phyloP scores from a whole-genome alignment of 2,113 vertebrate genomes.

The Galbula dea region DNA sequence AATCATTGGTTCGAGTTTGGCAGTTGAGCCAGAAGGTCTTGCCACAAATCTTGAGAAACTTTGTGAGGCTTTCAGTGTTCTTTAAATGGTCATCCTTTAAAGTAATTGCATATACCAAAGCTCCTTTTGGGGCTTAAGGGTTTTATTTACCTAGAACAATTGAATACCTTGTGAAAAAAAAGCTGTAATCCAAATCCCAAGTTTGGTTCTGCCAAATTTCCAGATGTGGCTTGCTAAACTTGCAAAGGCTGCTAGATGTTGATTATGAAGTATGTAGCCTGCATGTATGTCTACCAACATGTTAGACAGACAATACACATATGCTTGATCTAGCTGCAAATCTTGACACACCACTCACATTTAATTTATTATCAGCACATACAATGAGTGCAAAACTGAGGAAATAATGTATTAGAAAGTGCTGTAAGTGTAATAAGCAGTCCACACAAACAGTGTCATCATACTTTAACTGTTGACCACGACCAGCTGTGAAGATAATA shows the following conservation, averaged over 20 bases:
- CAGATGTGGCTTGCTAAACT: not conserved
- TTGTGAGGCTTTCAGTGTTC: not conserved
- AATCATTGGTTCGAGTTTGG: not conserved
- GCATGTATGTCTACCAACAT: not conserved
- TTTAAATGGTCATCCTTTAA: conserved; percentile 12
- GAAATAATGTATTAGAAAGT: not conserved
- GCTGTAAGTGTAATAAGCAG: not conserved
- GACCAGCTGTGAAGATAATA: not conserved
- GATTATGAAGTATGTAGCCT: not conserved
- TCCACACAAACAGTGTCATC: not conserved
- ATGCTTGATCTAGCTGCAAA: not conserved
- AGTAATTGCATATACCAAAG: conserved; percentile 13
- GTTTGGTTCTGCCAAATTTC: not conserved
- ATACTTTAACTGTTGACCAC: not conserved
- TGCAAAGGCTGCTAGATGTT: not conserved
- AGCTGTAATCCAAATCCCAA: not conserved
- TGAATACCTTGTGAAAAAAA: conserved; percentile 32
- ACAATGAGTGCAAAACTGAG: not conserved
- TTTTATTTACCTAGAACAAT: conserved; percentile 26
- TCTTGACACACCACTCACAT: not conserved
- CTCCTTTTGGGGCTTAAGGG: conserved; percentile 5
- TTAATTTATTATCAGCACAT: not conserved
- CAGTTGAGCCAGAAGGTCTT: not conserved
- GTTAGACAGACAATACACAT: not conserved
- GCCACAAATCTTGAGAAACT: conserved; percentile 1